phyloP scores from a whole-genome alignment of 2,888 invertebrate genomes.

The Drosophila pullipes region DNA sequence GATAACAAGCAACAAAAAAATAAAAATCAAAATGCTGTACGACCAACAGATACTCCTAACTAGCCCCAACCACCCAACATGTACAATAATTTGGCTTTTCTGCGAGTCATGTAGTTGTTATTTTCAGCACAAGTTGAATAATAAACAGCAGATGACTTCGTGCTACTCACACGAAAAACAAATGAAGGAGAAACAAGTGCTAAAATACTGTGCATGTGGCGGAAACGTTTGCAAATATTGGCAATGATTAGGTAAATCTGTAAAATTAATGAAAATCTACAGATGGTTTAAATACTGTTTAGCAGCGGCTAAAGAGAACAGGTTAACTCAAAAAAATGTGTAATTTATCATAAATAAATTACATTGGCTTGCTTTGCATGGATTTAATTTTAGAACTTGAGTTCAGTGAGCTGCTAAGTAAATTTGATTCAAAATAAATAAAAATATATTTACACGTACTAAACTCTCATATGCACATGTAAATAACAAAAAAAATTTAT shows the following conservation, averaged over 20 bases:
- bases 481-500: neutral
- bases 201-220: conserved; percentile 6
- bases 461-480: conserved; percentile 1
- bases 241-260: conserved; percentile 11
- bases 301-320: neutral
- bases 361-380: neutral
- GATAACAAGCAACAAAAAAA: conserved; percentile 52
- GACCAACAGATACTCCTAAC: conserved; percentile 13
- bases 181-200: conserved; percentile 19
- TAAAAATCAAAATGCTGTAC: conserved; percentile 4
- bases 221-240: conserved; percentile 4
- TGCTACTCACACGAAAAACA: conserved; percentile 8
- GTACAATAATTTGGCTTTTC: conserved; percentile 13
- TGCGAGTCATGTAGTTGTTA: conserved; percentile 39
- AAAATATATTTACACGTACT: neutral
- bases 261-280: neutral
- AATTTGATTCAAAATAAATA: neutral
- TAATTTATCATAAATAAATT: neutral
- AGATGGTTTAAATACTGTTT: neutral
- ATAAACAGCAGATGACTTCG: conserved; percentile 43
- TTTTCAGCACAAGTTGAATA: conserved; percentile 24
- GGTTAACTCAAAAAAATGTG: neutral
- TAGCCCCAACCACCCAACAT: neutral
- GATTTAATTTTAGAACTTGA: neutral
- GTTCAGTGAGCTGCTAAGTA: neutral